These are phyloP conservation scores for Pomatorhinus ruficollis DNA, from an alignment of 2,113 vertebrate genomes.

Conservation along the genomic window DNA sequence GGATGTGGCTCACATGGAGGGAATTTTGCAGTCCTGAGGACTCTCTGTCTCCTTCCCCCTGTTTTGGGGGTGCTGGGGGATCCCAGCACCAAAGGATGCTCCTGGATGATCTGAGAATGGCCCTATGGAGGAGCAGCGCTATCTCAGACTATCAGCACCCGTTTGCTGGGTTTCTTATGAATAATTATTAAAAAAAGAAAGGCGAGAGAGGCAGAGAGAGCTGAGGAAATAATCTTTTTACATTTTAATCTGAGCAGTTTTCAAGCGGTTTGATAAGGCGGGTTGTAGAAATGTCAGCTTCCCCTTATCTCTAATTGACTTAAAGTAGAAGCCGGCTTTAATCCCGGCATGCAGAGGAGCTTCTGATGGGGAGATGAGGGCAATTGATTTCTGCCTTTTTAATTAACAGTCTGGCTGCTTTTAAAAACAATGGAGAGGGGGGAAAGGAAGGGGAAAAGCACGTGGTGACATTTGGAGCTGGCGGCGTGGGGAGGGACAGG, in stretches of 20 bases:
- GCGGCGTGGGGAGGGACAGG: neutral
- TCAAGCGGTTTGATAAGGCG: slow-evolving; percentile 73
- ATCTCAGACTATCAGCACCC: neutral
- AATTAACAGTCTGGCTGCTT: slow-evolving; percentile 73
- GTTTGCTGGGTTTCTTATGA: slow-evolving; percentile 41
- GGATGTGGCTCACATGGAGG: neutral
- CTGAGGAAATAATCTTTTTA: slow-evolving; percentile 76
- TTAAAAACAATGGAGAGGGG: slow-evolving; percentile 68
- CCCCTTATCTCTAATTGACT: slow-evolving; percentile 84
- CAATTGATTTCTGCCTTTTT: slow-evolving; percentile 79
- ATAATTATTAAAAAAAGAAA: slow-evolving; percentile 58
- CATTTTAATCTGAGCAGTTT: slow-evolving; percentile 79
- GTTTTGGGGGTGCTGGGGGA: neutral
- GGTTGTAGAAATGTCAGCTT: slow-evolving; percentile 80
- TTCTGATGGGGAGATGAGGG: slow-evolving; percentile 75
- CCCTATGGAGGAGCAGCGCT: neutral
- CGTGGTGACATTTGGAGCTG: slow-evolving; percentile 6
- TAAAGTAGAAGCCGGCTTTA: slow-evolving; percentile 75
- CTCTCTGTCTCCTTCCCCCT: neutral
- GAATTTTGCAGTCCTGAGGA: neutral
- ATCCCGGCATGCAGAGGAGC: slow-evolving; percentile 79
- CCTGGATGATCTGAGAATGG: neutral
- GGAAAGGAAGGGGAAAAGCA: neutral
- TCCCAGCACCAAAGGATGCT: neutral
- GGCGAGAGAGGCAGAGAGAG: slow-evolving; percentile 16